A percentile compares a stretch with the other conserved stretches of the same genome.
These are phyloP conservation scores for Eudorcas thomsonii DNA, from an alignment of 2,113 vertebrate species.

Conservation along the genomic window DNA sequence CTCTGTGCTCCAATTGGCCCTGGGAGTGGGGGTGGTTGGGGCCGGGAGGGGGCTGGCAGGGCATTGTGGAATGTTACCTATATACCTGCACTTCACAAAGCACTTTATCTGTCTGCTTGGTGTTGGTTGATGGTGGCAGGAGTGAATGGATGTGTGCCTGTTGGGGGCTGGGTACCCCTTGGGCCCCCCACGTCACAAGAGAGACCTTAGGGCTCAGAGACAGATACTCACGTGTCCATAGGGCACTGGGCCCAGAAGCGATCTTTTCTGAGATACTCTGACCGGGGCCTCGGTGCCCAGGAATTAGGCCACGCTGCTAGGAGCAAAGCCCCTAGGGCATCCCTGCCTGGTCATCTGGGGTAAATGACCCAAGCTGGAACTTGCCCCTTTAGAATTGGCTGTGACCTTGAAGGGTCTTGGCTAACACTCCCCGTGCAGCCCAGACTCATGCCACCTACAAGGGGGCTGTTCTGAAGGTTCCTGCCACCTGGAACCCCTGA, in stretches of 20 bases:
- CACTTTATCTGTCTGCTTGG: slow-evolving; percentile 69
- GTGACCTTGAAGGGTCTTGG: neutral
- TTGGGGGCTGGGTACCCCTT: neutral
- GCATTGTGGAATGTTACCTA: neutral
- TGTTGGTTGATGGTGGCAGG: neutral
- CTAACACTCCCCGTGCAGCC: rapidly evolving
- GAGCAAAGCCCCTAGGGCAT: rapidly evolving
- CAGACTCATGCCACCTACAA: rapidly evolving
- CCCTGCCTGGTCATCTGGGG: neutral
- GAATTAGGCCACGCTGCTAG: neutral
- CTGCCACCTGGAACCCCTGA: neutral
- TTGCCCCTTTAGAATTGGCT: neutral
- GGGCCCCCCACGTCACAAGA: neutral
- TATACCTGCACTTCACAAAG: slow-evolving; percentile 77
- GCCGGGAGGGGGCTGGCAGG: slow-evolving; percentile 22
- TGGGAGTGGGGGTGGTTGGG: neutral
- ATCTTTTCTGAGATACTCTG: too few species aligned
- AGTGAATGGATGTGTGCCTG: neutral
- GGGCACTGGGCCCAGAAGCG: rapidly evolving
- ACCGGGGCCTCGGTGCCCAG: neutral
- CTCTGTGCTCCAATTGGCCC: neutral
- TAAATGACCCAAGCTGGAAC: neutral
- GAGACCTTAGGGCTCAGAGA: neutral
- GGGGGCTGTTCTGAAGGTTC: too few species aligned
- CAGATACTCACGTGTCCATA: rapidly evolving